Percentiles rank a stretch among this genome's conserved stretches.
Conservation (phyloP, 2,113 vertebrate genomes). For the Microcebus tavaratra region DNA sequence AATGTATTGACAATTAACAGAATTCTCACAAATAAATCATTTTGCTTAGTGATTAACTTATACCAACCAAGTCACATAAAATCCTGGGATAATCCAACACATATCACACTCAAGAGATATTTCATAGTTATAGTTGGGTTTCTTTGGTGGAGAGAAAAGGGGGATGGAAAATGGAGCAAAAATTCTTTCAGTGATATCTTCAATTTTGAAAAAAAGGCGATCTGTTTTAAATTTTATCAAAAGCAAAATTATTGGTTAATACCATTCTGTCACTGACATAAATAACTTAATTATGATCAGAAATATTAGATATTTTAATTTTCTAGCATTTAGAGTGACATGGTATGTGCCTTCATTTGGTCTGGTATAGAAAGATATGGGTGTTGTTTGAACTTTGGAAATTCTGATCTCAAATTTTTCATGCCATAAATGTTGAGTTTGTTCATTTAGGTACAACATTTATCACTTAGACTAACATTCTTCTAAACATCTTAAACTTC, state of each 20-base stretch:
- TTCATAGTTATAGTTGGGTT: background rate
- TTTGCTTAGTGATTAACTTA: background rate
- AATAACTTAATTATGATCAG: background rate
- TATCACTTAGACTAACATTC: conserved; percentile 1
- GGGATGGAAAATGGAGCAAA: background rate
- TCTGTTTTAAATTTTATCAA: background rate
- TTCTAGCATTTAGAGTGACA: background rate
- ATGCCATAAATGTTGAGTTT: background rate
- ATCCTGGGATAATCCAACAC: background rate
- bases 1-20: background rate
- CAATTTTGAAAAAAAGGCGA: background rate
- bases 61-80: background rate
- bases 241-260: background rate
- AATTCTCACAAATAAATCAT: conserved; percentile 18
- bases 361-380: background rate
- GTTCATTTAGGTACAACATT: background rate
- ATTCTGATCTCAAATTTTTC: background rate
- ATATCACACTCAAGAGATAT: background rate
- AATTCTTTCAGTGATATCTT: background rate
- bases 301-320: background rate
- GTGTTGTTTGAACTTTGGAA: conserved; percentile 3
- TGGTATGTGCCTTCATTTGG: background rate
- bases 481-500: conserved; percentile 40
- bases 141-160: background rate
- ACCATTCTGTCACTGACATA: background rate